phyloP scores from a whole-genome alignment of 2,888 invertebrate genomes.

The Nephrocerus scutellatus region DNA sequence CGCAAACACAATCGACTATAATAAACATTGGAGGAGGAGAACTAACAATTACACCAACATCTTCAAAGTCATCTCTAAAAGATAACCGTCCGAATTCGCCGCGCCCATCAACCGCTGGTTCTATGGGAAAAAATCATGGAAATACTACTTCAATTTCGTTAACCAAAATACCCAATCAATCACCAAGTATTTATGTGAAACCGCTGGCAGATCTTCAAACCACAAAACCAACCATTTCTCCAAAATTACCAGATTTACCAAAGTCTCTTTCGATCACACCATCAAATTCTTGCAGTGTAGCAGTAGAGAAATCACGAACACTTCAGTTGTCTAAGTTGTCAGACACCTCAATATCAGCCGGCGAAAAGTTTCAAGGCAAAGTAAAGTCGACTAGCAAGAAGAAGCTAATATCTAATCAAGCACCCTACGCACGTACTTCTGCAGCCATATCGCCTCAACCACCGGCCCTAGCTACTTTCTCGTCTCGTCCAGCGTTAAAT shows the following conservation, averaged over 20 bases:
- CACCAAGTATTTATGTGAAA: conserved; percentile 22
- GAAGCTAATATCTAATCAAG: conserved; percentile 9
- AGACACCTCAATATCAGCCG: conserved; percentile 5
- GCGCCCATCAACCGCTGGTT: conserved; percentile 12
- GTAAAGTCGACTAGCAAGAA: conserved; percentile 14
- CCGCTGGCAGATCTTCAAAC: conserved; percentile 22
- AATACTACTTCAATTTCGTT: conserved; percentile 23
- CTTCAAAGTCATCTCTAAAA: conserved; percentile 15
- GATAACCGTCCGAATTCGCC: conserved; percentile 14
- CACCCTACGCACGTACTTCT: conserved; percentile 15
- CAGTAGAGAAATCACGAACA: conserved; percentile 18
- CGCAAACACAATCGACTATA: conserved; percentile 24
- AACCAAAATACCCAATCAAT: conserved; percentile 24
- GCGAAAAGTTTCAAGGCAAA: conserved; percentile 16
- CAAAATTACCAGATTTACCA: conserved; percentile 26
- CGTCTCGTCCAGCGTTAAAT: too few relatives aligned
- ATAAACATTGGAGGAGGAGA: conserved; percentile 29
- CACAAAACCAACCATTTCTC: conserved; percentile 8
- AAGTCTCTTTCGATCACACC: conserved; percentile 33
- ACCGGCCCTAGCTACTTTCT: conserved; percentile 5
- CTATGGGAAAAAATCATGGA: conserved; percentile 17
- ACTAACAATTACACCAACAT: conserved; percentile 29
- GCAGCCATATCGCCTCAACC: conserved; percentile 5
- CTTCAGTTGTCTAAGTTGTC: conserved; percentile 17
- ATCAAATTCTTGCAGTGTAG: conserved; percentile 18